Percentiles rank a stretch among this genome's conserved stretches.
These are phyloP conservation scores for Drosophila lini DNA, from an alignment of 1,140 invertebrate species.

Conservation along the genomic window DNA sequence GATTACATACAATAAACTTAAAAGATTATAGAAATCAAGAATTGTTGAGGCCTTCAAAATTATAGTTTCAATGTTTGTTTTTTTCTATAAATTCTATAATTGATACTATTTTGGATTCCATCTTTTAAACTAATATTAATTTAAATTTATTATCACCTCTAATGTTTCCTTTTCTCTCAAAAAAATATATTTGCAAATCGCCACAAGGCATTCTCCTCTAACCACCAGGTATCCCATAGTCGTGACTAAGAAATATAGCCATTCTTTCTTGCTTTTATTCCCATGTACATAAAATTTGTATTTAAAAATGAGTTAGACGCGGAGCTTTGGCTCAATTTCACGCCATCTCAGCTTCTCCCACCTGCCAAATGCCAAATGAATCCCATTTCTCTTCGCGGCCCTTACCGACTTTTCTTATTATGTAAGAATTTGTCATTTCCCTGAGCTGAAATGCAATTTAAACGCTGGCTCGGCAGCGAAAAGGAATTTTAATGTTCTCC, in stretches of 20 bases:
- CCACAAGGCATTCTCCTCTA: neutral
- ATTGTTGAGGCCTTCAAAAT: no score
- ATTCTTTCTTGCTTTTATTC: constrained; percentile 56
- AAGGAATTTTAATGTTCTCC: constrained; percentile 72
- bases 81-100: neutral
- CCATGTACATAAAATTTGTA: constrained; percentile 77
- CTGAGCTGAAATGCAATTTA: constrained; percentile 75
- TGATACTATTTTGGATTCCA: no score
- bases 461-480: constrained; percentile 30
- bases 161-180: neutral
- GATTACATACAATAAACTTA: no score
- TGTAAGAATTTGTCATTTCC: constrained; percentile 77
- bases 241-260: neutral
- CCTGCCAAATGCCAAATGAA: constrained; percentile 68
- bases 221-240: neutral
- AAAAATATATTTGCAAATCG: accelerated
- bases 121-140: no score
- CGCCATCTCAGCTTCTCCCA: constrained; percentile 61
- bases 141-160: no score
- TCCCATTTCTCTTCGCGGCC: constrained; percentile 63
- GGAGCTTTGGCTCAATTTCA: constrained; percentile 71
- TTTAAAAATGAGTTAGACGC: constrained; percentile 79
- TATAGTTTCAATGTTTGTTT: neutral
- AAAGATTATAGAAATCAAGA: neutral
- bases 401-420: constrained; percentile 59